Conservation (phyloP, 2,888 invertebrate species). For the Melieria picta region DNA sequence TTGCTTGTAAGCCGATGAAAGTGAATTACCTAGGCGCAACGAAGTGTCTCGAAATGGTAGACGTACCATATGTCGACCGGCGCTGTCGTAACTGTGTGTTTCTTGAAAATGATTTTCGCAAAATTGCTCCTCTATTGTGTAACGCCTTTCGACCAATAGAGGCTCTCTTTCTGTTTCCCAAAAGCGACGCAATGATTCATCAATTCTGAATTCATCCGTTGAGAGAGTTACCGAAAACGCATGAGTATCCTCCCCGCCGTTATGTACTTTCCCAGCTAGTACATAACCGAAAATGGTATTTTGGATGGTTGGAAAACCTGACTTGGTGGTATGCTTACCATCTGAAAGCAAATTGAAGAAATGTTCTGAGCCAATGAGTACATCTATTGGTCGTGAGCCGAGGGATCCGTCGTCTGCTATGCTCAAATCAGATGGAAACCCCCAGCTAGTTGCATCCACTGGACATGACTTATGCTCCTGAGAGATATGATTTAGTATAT, state of each 20-base stretch:
- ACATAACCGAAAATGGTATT: conserved; percentile 13
- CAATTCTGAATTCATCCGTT: not conserved
- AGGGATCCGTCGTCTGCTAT: not conserved
- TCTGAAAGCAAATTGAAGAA: conserved; percentile 4
- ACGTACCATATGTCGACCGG: not conserved
- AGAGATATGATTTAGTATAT: conserved; percentile 3
- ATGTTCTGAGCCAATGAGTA: conserved; percentile 3
- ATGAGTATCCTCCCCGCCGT: conserved; percentile 1
- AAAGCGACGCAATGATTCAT: conserved; percentile 11
- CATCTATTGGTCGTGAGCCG: not conserved
- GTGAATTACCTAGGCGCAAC: conserved; percentile 1
- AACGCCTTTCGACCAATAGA: not conserved
- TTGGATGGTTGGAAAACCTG: conserved; percentile 8
- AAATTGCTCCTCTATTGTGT: conserved; percentile 10
- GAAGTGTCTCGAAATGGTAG: not conserved
- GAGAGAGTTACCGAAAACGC: not conserved
- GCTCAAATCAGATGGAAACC: not conserved
- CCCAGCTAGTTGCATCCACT: not conserved
- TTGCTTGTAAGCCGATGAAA: conserved; percentile 5
- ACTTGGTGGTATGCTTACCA: conserved; percentile 5
- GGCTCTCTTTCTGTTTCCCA: conserved; percentile 10
- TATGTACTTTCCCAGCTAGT: conserved; percentile 19
- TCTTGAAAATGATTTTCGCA: conserved; percentile 8
- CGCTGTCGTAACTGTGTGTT: conserved; percentile 1
- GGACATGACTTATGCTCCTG: conserved; percentile 1